Evolutionary conservation across 53 echinoderm and acorn worm species (phyloP).

Genomic region (Arbacia lixula): DNA sequence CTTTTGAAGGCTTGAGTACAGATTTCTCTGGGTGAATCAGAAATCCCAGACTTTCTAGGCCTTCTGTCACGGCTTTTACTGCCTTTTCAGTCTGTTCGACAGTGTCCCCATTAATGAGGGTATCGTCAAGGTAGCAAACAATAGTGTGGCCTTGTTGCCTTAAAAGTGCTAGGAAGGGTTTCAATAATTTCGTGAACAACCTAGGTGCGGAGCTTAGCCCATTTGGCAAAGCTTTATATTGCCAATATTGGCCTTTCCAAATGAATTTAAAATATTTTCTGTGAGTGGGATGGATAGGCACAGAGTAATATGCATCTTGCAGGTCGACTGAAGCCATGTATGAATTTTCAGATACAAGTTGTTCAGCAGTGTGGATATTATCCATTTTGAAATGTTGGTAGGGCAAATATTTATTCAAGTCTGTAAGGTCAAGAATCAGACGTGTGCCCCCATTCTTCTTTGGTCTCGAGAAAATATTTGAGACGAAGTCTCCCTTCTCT

Average conservation of each 20-base stretch:
- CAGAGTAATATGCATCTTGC: too few relatives aligned
- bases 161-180: constrained; percentile 8
- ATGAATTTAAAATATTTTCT: background rate
- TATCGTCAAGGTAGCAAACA: constrained; percentile 23
- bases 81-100: background rate
- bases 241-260: background rate
- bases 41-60: constrained; percentile 1
- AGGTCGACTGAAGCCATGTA: background rate
- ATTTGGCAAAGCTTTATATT: background rate
- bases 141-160: constrained; percentile 12
- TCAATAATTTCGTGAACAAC: too few relatives aligned
- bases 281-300: background rate
- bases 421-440: constrained; percentile 10
- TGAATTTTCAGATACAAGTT: background rate
- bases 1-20: background rate
- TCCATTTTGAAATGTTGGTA: constrained; percentile 24
- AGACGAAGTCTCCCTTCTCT: background rate
- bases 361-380: background rate
- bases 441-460: background rate
- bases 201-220: background rate
- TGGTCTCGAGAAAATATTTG: constrained; percentile 7
- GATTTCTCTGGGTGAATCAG: too few relatives aligned
- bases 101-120: background rate
- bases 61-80: background rate
- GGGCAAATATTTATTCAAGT: background rate